Conservation (phyloP, 2,797 vertebrate genomes). For the Chloroceryle inda region DNA sequence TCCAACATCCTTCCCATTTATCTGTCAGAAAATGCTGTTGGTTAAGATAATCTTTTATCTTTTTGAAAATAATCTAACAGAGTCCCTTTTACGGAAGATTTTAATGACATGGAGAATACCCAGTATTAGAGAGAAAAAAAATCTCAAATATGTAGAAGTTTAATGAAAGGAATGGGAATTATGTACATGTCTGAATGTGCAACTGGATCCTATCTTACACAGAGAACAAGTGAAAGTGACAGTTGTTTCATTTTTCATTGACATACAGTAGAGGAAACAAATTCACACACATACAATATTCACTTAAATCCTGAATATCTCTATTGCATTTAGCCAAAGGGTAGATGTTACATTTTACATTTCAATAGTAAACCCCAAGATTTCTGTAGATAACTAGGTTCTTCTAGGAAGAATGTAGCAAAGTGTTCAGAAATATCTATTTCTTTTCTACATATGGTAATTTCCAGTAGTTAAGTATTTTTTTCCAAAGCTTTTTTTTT, state of each 20-base stretch:
- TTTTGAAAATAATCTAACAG: neutral
- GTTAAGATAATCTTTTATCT: neutral
- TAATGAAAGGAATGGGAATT: neutral
- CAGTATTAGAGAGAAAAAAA: neutral
- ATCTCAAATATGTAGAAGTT: neutral
- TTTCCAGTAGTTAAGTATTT: constrained; percentile 42
- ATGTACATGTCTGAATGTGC: neutral
- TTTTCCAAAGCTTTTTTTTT: constrained; percentile 45
- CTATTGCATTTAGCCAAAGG: neutral
- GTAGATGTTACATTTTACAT: neutral
- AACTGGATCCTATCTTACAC: neutral
- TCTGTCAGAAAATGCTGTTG: neutral
- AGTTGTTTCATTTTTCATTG: neutral
- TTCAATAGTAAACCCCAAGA: neutral
- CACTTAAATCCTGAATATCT: neutral
- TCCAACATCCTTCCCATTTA: neutral
- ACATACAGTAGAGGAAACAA: neutral
- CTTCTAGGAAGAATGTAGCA: constrained; percentile 58
- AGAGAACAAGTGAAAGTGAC: neutral
- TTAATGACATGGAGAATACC: neutral
- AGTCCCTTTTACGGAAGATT: neutral
- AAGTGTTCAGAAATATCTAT: neutral
- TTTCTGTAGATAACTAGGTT: constrained; percentile 43
- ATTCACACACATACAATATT: neutral
- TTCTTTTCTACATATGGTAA: constrained; percentile 48